A percentile compares a stretch with the other conserved stretches of the same genome.
Conservation (phyloP, 2,888 invertebrate genomes). For the Archaeoteleia sp. region DNA sequence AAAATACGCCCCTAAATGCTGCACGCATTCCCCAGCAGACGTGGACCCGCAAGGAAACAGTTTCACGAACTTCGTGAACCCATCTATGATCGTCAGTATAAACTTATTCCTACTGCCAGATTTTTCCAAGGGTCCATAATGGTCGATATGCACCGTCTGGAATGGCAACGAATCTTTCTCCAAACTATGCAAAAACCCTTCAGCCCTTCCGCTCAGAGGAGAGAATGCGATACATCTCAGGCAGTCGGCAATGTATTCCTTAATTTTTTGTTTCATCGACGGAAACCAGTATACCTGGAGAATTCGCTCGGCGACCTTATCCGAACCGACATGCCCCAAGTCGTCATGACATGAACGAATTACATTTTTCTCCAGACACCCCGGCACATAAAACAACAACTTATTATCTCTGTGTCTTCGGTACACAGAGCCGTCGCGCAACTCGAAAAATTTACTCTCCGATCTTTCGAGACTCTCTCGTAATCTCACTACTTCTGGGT, state of each 20-base stretch:
- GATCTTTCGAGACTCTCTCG: conserved; percentile 34
- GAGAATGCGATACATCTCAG: conserved; percentile 1
- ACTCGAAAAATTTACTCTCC: conserved; percentile 47
- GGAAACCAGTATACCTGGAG: conserved; percentile 17
- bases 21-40: conserved; percentile 33
- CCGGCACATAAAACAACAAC: conserved; percentile 8
- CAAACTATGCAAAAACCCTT: conserved; percentile 8
- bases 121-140: conserved; percentile 8
- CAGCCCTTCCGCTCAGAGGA: not conserved
- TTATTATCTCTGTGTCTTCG: conserved; percentile 33
- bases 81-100: conserved; percentile 52
- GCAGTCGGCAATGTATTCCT: not conserved
- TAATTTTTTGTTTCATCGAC: not conserved
- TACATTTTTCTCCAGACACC: not conserved
- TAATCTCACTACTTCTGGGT: conserved; percentile 38
- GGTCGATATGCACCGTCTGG: not conserved
- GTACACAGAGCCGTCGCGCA: conserved; percentile 53
- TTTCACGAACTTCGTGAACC: conserved; percentile 29
- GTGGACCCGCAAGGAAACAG: conserved; percentile 2
- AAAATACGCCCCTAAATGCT: conserved; percentile 46
- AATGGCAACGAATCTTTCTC: conserved; percentile 5
- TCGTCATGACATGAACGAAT: conserved; percentile 39
- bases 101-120: not conserved
- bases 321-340: conserved; percentile 32
- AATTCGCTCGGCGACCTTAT: conserved; percentile 36